phyloP scores from a whole-genome alignment of 2,113 vertebrate species.

The Psammodynastes pulverulentus region DNA sequence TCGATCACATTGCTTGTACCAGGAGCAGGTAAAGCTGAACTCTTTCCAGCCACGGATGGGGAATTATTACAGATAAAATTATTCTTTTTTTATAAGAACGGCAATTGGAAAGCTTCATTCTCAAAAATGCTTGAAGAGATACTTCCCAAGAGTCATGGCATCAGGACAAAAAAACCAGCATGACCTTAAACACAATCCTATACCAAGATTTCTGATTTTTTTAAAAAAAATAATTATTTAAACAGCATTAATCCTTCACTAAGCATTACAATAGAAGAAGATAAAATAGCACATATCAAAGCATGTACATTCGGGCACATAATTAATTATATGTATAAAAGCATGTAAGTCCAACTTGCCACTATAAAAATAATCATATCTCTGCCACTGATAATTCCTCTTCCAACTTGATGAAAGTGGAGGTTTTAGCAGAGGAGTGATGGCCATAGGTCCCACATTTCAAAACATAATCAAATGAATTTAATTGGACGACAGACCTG shows the following conservation, averaged over 20 bases:
- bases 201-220: slow-evolving; percentile 43
- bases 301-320: too few relatives aligned
- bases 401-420: not conserved
- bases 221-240: not conserved
- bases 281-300: not conserved
- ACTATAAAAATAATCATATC: not conserved
- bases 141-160: slow-evolving; percentile 42
- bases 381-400: not conserved
- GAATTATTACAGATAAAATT: slow-evolving; percentile 66
- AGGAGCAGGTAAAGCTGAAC: slow-evolving; percentile 62
- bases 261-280: not conserved
- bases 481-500: not conserved
- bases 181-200: slow-evolving; percentile 45
- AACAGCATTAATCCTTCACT: not conserved
- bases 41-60: slow-evolving; percentile 54
- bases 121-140: slow-evolving; percentile 45
- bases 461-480: not conserved
- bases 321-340: not conserved
- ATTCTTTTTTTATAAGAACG: slow-evolving; percentile 56
- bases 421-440: not conserved
- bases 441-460: not conserved
- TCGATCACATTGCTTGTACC: slow-evolving; percentile 46
- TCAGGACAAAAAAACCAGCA: slow-evolving; percentile 39
- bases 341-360: not conserved
- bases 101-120: slow-evolving; percentile 53